Evolutionary conservation across 2,113 vertebrate species (phyloP), one percentile per base, ranked within the genome.

Genomic region (Columba livia): DNA sequence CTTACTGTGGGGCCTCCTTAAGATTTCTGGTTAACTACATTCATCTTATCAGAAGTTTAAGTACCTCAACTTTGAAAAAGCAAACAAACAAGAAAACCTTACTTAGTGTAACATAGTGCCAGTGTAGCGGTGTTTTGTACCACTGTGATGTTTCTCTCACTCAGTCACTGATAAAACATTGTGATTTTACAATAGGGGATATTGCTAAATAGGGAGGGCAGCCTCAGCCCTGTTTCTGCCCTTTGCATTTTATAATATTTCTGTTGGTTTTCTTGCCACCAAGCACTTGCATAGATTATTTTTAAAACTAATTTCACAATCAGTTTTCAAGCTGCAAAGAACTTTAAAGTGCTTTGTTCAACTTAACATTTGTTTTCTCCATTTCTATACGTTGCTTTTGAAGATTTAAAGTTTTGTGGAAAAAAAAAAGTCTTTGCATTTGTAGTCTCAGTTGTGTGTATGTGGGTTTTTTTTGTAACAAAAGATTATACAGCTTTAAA

Each of bases 401-500:
- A 83, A 92, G 54, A 58, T 95, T 50, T 87, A 82, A 94, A 95
- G 88, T 85, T 67, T 64, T 83, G 88, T 94, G 89, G 21, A 19
- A 95, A 80, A 81, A 80, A 81, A 90, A 54, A 70, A 31, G 70
- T 93, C 62, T 94, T 93, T 89, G 58, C 50, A 40, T 95, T 96
- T 94, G 62, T 90, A 90, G 70, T 95, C 67, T 91, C 38, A 48
- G 75, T 85, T 94, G n/a, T 40, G 42, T 91, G 82, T 93, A 71
- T 0, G 0, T 92, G 34, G 2, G 34, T 2, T 48, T 97, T 44
- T 47, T 97, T 84, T 91, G 79, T 92, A 90, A 80, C 61, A 74
- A 79, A 94, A 93, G 62, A 85, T 60, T 71, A 85, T 82, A 92
- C 89, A 95, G 89, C 93, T 96, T 96, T 95, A 91, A 94, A 95